A percentile compares a stretch with the other conserved stretches of the same genome.
These are phyloP conservation scores for Columba janthina DNA, from an alignment of 2,113 vertebrate species.

Conservation along the genomic window DNA sequence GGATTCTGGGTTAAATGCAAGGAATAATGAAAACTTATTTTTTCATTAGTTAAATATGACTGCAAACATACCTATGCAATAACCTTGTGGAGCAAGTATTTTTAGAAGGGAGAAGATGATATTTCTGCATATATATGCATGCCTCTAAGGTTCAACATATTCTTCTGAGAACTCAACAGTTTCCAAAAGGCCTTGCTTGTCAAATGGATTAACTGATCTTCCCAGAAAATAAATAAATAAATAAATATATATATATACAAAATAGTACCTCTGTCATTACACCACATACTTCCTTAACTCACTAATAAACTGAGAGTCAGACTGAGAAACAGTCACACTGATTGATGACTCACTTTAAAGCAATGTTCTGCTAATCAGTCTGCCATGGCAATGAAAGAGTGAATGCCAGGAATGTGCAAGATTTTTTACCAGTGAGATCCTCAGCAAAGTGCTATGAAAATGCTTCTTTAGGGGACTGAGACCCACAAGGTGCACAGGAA, in stretches of 20 bases:
- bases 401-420: constrained; percentile 18
- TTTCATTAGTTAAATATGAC: not conserved
- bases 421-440: not conserved
- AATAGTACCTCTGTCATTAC: not conserved
- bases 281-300: not conserved
- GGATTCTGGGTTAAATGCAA: not conserved
- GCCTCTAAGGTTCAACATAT: not conserved
- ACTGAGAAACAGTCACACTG: not conserved
- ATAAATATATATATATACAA: not conserved
- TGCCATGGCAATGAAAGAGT: not conserved
- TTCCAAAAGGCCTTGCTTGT: not conserved
- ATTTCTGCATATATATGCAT: not conserved
- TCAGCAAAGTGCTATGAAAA: not conserved
- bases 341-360: constrained; percentile 47
- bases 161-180: not conserved
- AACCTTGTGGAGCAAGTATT: not conserved
- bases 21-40: not conserved
- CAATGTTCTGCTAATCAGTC: not conserved
- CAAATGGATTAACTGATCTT: not conserved
- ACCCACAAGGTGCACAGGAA: not conserved
- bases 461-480: not conserved
- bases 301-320: constrained; percentile 12
- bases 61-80: not conserved
- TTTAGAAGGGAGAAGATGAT: not conserved
- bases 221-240: not conserved